phyloP scores from a whole-genome alignment of 2,797 vertebrate species.

The Phaenicophaeus curvirostris region DNA sequence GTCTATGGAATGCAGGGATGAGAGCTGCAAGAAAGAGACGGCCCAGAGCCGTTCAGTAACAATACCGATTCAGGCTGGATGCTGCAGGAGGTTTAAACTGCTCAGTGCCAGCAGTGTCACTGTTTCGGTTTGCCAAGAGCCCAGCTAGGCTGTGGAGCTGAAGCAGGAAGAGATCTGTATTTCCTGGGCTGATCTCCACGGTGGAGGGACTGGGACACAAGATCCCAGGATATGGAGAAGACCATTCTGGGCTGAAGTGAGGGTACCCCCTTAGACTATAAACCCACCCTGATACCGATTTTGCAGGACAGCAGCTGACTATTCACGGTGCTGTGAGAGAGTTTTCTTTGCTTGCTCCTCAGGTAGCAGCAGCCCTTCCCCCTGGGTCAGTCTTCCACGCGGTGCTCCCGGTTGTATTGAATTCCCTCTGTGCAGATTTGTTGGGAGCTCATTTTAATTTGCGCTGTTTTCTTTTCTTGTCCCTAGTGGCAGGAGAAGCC shows the following conservation, averaged over 20 bases:
- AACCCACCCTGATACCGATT: background rate
- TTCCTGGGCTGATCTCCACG: background rate
- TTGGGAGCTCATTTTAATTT: background rate
- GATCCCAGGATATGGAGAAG: background rate
- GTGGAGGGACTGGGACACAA: background rate
- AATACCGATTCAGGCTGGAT: background rate
- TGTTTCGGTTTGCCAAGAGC: background rate
- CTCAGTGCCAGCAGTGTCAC: background rate
- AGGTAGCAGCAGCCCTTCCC: background rate
- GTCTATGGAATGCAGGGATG: background rate
- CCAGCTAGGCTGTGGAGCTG: background rate
- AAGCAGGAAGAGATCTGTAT: background rate
- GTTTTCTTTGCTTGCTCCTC: background rate
- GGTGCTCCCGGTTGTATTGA: background rate
- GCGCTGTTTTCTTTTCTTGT: background rate
- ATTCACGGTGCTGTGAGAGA: background rate
- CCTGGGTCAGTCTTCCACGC: background rate
- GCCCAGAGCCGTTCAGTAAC: background rate
- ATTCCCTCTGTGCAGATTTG: background rate
- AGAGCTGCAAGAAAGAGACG: background rate
- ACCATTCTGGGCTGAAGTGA: background rate
- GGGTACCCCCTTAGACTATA: background rate
- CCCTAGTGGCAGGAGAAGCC: slow-evolving; percentile 87
- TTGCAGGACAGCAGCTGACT: background rate
- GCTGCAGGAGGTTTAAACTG: background rate